These are phyloP conservation scores for Drosophila multiciliata DNA, from an alignment of 2,888 invertebrate genomes.

Conservation along the genomic window DNA sequence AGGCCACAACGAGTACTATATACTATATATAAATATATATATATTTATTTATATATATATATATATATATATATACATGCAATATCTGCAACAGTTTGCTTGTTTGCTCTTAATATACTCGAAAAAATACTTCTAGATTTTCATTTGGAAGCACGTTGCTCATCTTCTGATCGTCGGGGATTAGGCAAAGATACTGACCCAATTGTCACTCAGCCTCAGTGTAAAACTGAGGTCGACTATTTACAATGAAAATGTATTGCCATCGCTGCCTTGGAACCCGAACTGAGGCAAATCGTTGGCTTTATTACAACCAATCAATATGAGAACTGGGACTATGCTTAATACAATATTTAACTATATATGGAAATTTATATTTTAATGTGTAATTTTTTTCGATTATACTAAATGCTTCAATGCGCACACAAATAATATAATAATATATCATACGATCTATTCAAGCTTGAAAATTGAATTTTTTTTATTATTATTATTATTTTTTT, in stretches of 20 bases:
- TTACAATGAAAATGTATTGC: conserved; percentile 41
- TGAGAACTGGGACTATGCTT: conserved; percentile 11
- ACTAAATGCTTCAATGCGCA: background rate
- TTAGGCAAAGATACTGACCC: conserved; percentile 54
- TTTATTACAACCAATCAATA: conserved; percentile 46
- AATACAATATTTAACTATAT: background rate
- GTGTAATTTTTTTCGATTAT: background rate
- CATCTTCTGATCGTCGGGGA: background rate
- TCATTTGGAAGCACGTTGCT: conserved; percentile 50
- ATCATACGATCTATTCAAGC: background rate
- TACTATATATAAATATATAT: background rate
- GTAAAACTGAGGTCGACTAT: conserved; percentile 22
- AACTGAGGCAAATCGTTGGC: conserved; percentile 14
- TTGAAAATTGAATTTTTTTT: background rate
- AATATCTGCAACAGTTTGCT: conserved; percentile 2
- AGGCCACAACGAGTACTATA: conserved; percentile 4
- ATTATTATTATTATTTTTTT: background rate
- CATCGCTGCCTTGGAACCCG: conserved; percentile 35
- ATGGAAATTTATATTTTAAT: background rate
- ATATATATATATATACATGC: background rate
- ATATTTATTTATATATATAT: too few species aligned
- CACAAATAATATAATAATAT: too few species aligned
- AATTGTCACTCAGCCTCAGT: conserved; percentile 49
- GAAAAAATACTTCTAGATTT: background rate
- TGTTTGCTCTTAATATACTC: background rate